Evolutionary conservation across 2,888 invertebrate species (phyloP).

Genomic region (Lepidonotus clava): DNA sequence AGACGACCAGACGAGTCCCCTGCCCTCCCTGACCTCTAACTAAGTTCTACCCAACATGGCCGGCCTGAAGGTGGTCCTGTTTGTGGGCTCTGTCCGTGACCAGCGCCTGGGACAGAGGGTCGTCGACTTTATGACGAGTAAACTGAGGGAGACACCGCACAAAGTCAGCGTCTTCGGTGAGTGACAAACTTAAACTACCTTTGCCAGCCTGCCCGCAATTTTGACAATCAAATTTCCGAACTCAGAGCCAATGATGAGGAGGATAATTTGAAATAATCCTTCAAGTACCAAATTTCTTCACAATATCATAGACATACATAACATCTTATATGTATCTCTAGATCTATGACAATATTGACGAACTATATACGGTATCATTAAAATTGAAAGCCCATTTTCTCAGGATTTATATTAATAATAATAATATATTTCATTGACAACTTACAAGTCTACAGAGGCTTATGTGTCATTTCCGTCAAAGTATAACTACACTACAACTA

Average conservation of each 20-base stretch:
- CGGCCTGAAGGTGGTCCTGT: slow-evolving; percentile 30
- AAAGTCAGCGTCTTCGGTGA: not conserved
- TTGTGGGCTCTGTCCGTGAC: slow-evolving; percentile 29
- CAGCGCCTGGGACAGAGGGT: not conserved
- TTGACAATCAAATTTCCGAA: not conserved
- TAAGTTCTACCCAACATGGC: too few relatives aligned
- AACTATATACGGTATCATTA: too few relatives aligned
- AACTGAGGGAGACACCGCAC: not conserved
- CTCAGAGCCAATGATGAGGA: not conserved
- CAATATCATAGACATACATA: not conserved
- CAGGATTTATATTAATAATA: too few relatives aligned
- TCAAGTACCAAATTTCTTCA: not conserved
- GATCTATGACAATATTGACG: too few relatives aligned
- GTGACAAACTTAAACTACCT: too few relatives aligned
- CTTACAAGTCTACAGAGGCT: too few relatives aligned
- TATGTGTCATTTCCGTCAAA: too few relatives aligned
- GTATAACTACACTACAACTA: too few relatives aligned
- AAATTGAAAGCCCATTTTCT: too few relatives aligned
- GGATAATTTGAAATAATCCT: not conserved
- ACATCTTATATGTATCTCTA: not conserved
- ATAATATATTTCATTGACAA: too few relatives aligned
- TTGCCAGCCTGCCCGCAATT: not conserved
- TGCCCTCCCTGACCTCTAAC: too few relatives aligned
- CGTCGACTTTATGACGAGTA: not conserved
- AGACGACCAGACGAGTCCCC: too few relatives aligned